phyloP scores from a whole-genome alignment of 2,113 vertebrate genomes.

The Lucifuga dentata region DNA sequence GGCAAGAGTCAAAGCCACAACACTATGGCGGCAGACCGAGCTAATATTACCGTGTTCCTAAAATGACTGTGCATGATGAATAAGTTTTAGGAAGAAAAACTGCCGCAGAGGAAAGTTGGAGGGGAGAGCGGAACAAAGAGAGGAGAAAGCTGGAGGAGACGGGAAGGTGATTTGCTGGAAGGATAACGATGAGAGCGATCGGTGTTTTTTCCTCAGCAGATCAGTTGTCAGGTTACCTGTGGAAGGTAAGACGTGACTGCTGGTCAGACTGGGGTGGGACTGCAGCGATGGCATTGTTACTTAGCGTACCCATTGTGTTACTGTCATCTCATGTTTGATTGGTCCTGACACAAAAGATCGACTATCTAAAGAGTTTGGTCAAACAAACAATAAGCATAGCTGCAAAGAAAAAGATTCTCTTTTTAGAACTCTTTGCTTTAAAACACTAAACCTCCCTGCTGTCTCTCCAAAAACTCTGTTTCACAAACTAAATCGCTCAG shows the following conservation, averaged over 20 bases:
- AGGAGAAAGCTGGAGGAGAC: not conserved
- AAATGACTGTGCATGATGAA: too few relatives aligned
- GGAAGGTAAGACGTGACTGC: constrained; percentile 14
- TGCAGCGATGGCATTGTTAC: constrained; percentile 4
- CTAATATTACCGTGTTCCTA: too few relatives aligned
- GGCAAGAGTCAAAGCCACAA: not conserved
- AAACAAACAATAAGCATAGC: constrained; percentile 48
- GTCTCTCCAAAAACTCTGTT: not conserved
- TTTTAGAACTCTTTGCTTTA: not conserved
- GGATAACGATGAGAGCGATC: not conserved
- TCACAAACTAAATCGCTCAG: not conserved
- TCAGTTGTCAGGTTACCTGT: constrained; percentile 29
- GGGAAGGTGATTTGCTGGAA: not conserved
- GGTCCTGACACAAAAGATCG: constrained; percentile 44
- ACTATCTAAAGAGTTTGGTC: constrained; percentile 32
- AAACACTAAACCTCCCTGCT: too few relatives aligned
- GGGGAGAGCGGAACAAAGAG: too few relatives aligned
- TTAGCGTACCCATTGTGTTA: constrained; percentile 41
- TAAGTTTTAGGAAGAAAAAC: too few relatives aligned
- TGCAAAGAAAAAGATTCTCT: constrained; percentile 45
- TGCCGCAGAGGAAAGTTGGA: too few relatives aligned
- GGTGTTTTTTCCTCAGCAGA: not conserved
- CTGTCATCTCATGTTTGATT: constrained; percentile 54
- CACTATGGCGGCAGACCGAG: not conserved
- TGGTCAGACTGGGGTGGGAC: constrained; percentile 13